phyloP scores from a whole-genome alignment of 2,797 vertebrate species.

The Neoniphon sammara region DNA sequence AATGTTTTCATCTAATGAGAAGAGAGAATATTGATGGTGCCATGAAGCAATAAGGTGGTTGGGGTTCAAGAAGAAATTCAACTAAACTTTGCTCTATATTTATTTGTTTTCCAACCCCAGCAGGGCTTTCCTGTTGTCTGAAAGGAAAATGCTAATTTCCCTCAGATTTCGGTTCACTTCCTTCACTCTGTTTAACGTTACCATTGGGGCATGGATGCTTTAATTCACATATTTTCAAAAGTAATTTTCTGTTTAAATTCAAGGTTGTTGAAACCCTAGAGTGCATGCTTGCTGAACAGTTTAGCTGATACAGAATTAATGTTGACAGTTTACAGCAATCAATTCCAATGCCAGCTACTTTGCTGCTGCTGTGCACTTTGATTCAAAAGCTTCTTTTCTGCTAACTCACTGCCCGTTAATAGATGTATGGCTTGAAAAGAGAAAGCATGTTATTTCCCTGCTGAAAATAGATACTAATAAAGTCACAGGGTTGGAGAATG shows the following conservation, averaged over 20 bases:
- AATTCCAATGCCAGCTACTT: constrained; percentile 30
- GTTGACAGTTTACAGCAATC: constrained; percentile 23
- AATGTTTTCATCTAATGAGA: constrained; percentile 17
- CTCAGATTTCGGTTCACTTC: not conserved
- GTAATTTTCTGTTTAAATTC: constrained; percentile 25
- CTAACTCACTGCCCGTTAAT: constrained; percentile 24
- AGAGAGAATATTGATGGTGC: not conserved
- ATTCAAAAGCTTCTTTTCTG: constrained; percentile 25
- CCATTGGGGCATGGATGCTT: too few species aligned
- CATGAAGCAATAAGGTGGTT: not conserved
- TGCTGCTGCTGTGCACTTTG: constrained; percentile 29
- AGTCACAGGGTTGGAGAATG: not conserved
- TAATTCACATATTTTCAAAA: constrained; percentile 6
- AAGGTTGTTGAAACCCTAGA: constrained; percentile 1
- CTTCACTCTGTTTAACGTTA: not conserved
- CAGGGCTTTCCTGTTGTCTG: not conserved
- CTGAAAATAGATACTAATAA: constrained; percentile 8
- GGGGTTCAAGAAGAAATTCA: not conserved
- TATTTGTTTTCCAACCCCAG: not conserved
- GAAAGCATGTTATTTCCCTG: not conserved
- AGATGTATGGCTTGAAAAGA: constrained; percentile 23
- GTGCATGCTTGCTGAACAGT: constrained; percentile 18
- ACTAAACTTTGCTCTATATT: not conserved
- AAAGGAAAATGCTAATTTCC: not conserved
- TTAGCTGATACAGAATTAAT: constrained; percentile 6